Evolutionary conservation across 2,888 invertebrate species (phyloP).

Genomic region (Drosophila helvetica): DNA sequence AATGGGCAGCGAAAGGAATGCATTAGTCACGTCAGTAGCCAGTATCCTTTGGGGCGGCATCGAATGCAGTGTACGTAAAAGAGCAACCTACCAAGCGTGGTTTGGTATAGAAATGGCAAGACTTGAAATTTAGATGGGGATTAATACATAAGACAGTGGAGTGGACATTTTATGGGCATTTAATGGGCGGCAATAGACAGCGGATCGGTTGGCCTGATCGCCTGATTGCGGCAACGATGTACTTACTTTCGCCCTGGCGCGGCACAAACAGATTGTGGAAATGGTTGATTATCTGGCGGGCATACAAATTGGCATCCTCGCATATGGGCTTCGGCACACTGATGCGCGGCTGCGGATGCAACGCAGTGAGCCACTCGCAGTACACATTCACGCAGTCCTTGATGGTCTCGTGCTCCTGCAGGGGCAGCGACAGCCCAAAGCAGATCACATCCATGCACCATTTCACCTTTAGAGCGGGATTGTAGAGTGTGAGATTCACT

Average conservation of each 20-base stretch:
- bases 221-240: neutral
- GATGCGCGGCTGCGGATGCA: slow-evolving; percentile 92
- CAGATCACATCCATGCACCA: slow-evolving; percentile 95
- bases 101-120: slow-evolving; percentile 95
- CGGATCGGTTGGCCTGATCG: neutral
- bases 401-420: slow-evolving; percentile 96
- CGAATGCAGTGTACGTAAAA: slow-evolving; percentile 6
- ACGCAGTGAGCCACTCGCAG: slow-evolving; percentile 97
- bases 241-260: slow-evolving; percentile 94
- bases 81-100: slow-evolving; percentile 88
- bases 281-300: slow-evolving; percentile 94
- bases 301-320: slow-evolving; percentile 95
- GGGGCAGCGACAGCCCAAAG: slow-evolving; percentile 94
- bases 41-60: neutral
- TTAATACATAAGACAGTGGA: slow-evolving; percentile 33
- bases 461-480: slow-evolving; percentile 87
- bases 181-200: slow-evolving; percentile 1
- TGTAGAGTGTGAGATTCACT: neutral
- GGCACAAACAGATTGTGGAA: slow-evolving; percentile 97
- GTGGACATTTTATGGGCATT: slow-evolving; percentile 1
- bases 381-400: slow-evolving; percentile 98
- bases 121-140: slow-evolving; percentile 87
- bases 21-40: neutral
- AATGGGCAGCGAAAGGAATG: neutral
- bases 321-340: slow-evolving; percentile 95